A percentile compares a stretch with the other conserved stretches of the same genome.
These are phyloP conservation scores for Macquaria australasica DNA, from an alignment of 2,113 vertebrate species.

Conservation along the genomic window DNA sequence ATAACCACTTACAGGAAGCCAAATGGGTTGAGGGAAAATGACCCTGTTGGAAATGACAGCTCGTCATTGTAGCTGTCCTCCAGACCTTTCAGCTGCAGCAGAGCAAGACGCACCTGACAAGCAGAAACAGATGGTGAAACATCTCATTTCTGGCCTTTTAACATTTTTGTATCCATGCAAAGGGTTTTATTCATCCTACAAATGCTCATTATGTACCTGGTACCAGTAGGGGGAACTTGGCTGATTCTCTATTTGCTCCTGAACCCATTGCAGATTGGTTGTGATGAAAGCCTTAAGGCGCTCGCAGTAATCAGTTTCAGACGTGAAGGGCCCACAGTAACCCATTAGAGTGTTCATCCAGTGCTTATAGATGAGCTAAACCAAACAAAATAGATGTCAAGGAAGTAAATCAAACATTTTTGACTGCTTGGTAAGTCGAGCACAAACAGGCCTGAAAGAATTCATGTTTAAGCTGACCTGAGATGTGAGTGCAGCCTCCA, in stretches of 20 bases:
- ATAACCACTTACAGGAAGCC: slow-evolving; percentile 91
- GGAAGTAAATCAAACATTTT: neutral
- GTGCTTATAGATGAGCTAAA: slow-evolving; percentile 94
- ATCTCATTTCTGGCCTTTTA: neutral
- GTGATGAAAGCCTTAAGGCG: slow-evolving; percentile 89
- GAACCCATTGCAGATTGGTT: slow-evolving; percentile 91
- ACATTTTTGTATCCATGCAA: neutral
- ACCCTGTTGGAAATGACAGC: slow-evolving; percentile 83
- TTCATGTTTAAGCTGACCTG: slow-evolving; percentile 80
- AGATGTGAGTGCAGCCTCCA: slow-evolving; percentile 89
- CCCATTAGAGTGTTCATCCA: slow-evolving; percentile 96
- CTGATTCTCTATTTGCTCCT: slow-evolving; percentile 81
- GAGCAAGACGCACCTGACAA: slow-evolving; percentile 88
- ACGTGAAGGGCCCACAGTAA: slow-evolving; percentile 91
- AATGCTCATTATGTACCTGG: slow-evolving; percentile 85
- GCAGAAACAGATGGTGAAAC: slow-evolving; percentile 4
- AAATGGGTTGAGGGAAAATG: slow-evolving; percentile 87
- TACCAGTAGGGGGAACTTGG: slow-evolving; percentile 89
- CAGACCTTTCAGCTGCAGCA: slow-evolving; percentile 94
- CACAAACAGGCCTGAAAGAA: neutral
- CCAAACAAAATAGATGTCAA: neutral
- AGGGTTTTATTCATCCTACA: neutral
- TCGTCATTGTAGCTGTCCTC: slow-evolving; percentile 91
- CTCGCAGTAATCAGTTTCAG: slow-evolving; percentile 87
- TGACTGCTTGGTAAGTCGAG: neutral